Evolutionary conservation across 2,113 vertebrate genomes (phyloP).

Genomic region (Scalopus aquaticus): DNA sequence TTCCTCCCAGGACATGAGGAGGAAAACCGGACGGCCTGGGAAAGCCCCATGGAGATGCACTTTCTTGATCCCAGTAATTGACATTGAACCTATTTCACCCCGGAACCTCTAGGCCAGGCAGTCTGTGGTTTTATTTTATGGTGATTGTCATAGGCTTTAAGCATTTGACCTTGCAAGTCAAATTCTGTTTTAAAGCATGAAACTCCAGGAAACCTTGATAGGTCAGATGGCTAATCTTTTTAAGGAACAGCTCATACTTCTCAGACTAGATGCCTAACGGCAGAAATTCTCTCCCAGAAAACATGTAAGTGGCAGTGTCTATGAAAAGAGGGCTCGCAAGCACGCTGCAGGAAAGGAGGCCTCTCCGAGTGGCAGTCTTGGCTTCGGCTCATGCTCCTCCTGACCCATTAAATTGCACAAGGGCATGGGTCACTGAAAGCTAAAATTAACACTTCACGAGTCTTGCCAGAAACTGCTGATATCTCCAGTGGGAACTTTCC

Average conservation of each 20-base stretch:
- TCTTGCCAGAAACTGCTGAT: constrained; percentile 53
- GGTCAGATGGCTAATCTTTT: neutral
- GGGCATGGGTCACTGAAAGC: constrained; percentile 30
- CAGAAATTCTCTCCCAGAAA: neutral
- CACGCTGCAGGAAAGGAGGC: neutral
- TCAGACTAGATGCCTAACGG: neutral
- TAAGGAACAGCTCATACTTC: neutral
- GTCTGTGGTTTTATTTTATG: neutral
- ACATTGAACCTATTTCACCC: neutral
- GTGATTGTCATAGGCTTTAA: neutral
- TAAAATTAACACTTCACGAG: constrained; percentile 51
- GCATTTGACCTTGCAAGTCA: neutral
- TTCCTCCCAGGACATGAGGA: neutral
- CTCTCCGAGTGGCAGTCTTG: neutral
- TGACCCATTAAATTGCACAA: constrained; percentile 59
- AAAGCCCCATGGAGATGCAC: neutral
- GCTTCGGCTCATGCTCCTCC: neutral
- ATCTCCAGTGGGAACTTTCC: constrained; percentile 40
- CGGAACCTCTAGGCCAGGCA: neutral
- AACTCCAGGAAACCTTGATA: neutral
- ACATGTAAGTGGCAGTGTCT: neutral
- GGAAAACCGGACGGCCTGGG: neutral
- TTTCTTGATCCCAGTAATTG: neutral
- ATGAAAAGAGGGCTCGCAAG: neutral
- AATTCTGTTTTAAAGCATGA: neutral